A percentile compares a stretch with the other conserved stretches of the same genome.
phyloP scores from a whole-genome alignment of 2,113 vertebrate genomes.

The Corythoichthys intestinalis region DNA sequence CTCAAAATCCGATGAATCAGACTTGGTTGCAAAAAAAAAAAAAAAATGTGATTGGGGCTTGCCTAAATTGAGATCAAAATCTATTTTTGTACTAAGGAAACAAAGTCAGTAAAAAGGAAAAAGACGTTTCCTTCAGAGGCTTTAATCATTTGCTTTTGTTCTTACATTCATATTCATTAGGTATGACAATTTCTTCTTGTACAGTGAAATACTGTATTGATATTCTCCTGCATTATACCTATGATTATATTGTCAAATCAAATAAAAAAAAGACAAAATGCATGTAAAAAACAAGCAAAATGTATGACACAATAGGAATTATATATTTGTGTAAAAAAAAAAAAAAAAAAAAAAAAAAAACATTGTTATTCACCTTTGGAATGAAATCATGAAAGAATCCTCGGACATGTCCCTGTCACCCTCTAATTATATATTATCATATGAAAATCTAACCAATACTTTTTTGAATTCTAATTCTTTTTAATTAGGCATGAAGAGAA shows the following conservation, averaged over 20 bases:
- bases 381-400: slow-evolving; percentile 49
- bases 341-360: slow-evolving; percentile 49
- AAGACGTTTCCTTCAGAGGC: slow-evolving; percentile 26
- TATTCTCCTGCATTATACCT: slow-evolving; percentile 22
- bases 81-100: neutral
- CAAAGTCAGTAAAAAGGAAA: slow-evolving; percentile 5
- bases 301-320: slow-evolving; percentile 47
- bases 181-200: slow-evolving; percentile 50
- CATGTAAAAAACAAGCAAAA: slow-evolving; percentile 8
- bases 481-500: slow-evolving; percentile 30
- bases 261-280: slow-evolving; percentile 22
- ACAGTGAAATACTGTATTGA: slow-evolving; percentile 46
- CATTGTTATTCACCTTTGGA: slow-evolving; percentile 72
- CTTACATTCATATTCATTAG: slow-evolving; percentile 67
- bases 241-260: slow-evolving; percentile 29
- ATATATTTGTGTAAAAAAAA: slow-evolving; percentile 41
- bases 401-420: slow-evolving; percentile 17
- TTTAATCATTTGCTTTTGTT: slow-evolving; percentile 50
- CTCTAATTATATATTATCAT: slow-evolving; percentile 61
- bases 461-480: neutral
- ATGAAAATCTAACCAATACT: neutral
- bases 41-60: too few species aligned
- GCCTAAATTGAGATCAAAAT: neutral
- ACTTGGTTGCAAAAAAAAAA: too few species aligned
- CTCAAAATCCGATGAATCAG: too few species aligned